Conservation (phyloP, 1,140 invertebrate genomes). For the Pachyrhynchus sulphureomaculatus region DNA sequence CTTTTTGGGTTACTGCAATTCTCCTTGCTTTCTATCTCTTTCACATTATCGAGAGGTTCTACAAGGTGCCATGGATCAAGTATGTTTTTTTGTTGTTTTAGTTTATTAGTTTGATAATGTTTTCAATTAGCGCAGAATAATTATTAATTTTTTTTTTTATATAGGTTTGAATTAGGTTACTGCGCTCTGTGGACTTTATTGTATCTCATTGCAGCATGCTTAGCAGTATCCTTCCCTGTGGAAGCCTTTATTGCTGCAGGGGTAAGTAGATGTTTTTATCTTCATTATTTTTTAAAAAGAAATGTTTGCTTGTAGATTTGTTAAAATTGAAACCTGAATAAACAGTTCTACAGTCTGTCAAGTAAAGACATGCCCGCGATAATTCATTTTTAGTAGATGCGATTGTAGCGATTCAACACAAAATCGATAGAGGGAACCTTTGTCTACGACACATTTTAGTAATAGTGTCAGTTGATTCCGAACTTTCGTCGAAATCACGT, state of each 20-base stretch:
- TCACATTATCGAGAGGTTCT: slow-evolving; percentile 82
- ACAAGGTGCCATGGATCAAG: slow-evolving; percentile 84
- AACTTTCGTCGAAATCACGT: too few relatives aligned
- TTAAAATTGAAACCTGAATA: neutral
- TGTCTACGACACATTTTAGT: too few relatives aligned
- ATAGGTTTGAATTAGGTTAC: slow-evolving; percentile 71
- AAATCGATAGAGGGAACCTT: too few relatives aligned
- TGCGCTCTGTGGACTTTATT: slow-evolving; percentile 70
- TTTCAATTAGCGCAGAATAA: neutral
- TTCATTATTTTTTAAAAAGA: neutral
- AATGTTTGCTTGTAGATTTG: neutral
- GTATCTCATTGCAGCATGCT: slow-evolving; percentile 68
- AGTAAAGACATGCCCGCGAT: too few relatives aligned
- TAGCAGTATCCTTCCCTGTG: slow-evolving; percentile 61
- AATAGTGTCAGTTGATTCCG: too few relatives aligned
- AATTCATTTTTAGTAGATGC: too few relatives aligned
- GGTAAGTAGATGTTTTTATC: slow-evolving; percentile 58
- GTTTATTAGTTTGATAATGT: neutral
- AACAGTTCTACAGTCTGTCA: neutral
- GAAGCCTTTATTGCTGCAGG: slow-evolving; percentile 64
- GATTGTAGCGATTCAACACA: too few relatives aligned
- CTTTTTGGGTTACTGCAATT: slow-evolving; percentile 83
- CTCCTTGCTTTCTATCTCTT: slow-evolving; percentile 80
- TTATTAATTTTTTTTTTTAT: neutral
- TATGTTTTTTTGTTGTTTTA: slow-evolving; percentile 1